phyloP scores from a whole-genome alignment of 2,888 invertebrate genomes.

The Hyposoter dolosus region DNA sequence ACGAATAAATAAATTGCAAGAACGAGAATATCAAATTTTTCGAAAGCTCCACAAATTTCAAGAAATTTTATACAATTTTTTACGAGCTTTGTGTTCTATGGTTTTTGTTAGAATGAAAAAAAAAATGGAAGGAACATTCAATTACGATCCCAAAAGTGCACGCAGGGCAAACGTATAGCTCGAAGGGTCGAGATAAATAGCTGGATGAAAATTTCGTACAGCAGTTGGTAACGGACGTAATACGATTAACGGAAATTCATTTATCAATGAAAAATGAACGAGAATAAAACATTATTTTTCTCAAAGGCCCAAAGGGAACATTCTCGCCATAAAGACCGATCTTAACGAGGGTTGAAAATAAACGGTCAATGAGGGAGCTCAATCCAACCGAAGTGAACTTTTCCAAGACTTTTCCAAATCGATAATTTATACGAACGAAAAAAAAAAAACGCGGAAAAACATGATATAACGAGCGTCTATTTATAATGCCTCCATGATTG shows the following conservation, averaged over 20 bases:
- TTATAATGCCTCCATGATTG: constrained; percentile 21
- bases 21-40: too few species aligned
- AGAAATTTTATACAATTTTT: background rate
- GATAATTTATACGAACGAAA: constrained; percentile 16
- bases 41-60: too few species aligned
- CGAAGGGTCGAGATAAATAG: background rate
- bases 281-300: background rate
- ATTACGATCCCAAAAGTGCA: too few species aligned
- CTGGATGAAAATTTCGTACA: background rate
- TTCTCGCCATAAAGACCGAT: background rate
- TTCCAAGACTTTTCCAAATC: background rate
- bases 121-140: background rate
- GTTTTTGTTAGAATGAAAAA: background rate
- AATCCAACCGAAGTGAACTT: background rate
- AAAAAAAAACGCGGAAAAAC: constrained; percentile 6
- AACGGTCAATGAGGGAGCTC: background rate
- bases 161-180: background rate
- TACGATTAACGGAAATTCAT: background rate
- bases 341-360: background rate
- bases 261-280: background rate
- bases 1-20: too few species aligned
- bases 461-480: constrained; percentile 29
- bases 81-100: background rate
- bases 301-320: background rate
- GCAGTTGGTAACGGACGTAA: background rate